Conservation (phyloP, 2,797 vertebrate species). For the Erpetoichthys calabaricus region DNA sequence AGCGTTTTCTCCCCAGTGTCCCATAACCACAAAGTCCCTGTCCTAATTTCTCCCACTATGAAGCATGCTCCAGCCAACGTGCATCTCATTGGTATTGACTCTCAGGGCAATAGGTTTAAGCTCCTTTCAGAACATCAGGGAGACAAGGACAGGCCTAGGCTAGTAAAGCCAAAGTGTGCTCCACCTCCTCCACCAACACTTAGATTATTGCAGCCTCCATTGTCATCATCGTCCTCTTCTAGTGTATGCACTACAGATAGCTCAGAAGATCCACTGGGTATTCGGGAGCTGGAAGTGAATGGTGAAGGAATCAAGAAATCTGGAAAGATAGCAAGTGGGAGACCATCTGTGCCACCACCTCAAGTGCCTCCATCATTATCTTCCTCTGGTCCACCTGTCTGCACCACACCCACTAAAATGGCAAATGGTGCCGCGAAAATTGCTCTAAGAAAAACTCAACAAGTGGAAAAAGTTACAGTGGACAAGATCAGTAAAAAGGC, state of each 20-base stretch:
- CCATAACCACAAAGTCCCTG: slow-evolving; percentile 97
- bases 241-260: slow-evolving; percentile 27
- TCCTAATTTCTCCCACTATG: slow-evolving; percentile 89
- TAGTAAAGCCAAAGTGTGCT: slow-evolving; percentile 93
- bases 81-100: slow-evolving; percentile 90
- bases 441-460: slow-evolving; percentile 74
- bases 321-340: slow-evolving; percentile 61
- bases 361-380: slow-evolving; percentile 46
- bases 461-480: slow-evolving; percentile 60
- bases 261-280: slow-evolving; percentile 41
- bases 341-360: slow-evolving; percentile 55
- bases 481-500: slow-evolving; percentile 89
- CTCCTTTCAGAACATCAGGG: slow-evolving; percentile 84
- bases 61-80: slow-evolving; percentile 84
- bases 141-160: slow-evolving; percentile 78
- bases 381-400: slow-evolving; percentile 26
- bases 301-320: slow-evolving; percentile 65
- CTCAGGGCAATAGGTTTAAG: slow-evolving; percentile 97
- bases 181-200: slow-evolving; percentile 84
- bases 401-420: slow-evolving; percentile 15
- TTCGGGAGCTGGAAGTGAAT: slow-evolving; percentile 41
- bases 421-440: slow-evolving; percentile 53
- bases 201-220: slow-evolving; percentile 62
- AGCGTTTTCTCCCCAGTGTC: slow-evolving; percentile 51
- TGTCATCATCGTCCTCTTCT: slow-evolving; percentile 34